Evolutionary conservation across 2,888 invertebrate species (phyloP).

Genomic region (Syritta pipiens): DNA sequence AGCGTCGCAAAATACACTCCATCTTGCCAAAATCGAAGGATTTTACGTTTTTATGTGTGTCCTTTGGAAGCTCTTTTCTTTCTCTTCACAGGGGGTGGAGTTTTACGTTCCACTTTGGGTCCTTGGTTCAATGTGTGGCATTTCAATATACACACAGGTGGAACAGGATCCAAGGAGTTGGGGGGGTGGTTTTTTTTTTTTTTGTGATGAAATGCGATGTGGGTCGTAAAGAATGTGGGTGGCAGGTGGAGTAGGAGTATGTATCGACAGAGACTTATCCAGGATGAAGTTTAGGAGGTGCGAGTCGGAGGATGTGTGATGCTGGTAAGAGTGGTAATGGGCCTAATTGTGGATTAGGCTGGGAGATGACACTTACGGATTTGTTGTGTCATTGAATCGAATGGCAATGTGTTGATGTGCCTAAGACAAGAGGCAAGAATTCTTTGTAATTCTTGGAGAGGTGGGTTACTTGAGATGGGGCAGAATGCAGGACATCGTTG

Average conservation of each 20-base stretch:
- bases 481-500: no score
- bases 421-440: no score
- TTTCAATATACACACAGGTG: constrained; percentile 49
- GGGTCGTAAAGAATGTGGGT: constrained; percentile 45
- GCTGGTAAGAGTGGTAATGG: constrained; percentile 7
- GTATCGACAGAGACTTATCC: constrained; percentile 1
- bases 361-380: neutral
- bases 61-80: constrained; percentile 22
- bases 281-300: neutral
- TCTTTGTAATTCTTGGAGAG: no score
- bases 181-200: constrained; percentile 20
- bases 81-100: constrained; percentile 2
- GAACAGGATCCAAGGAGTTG: constrained; percentile 17
- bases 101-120: constrained; percentile 48
- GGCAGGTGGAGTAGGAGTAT: neutral
- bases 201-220: constrained; percentile 41
- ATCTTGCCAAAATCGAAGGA: constrained; percentile 65
- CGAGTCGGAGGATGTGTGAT: neutral
- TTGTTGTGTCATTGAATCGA: no score
- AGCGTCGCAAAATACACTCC: constrained; percentile 71
- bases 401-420: no score
- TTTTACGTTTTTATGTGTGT: constrained; percentile 52
- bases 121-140: constrained; percentile 22
- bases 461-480: no score
- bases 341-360: constrained; percentile 17